phyloP scores from a whole-genome alignment of 2,888 invertebrate genomes.

The Sarcophaga variegata region DNA sequence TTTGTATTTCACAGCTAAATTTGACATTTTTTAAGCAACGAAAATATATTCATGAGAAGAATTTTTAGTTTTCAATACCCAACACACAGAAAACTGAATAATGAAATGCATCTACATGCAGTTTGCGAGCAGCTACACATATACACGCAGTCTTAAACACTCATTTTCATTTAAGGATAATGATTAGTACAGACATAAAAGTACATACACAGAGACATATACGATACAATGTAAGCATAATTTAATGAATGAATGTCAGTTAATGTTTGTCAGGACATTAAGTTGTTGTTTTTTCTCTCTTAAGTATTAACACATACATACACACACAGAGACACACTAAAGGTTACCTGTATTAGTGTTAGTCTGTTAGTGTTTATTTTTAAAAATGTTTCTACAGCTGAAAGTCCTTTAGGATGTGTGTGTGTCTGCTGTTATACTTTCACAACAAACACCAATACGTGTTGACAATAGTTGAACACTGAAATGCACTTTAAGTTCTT shows the following conservation, averaged over 20 bases:
- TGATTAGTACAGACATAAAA: neutral
- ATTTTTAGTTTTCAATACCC: no score
- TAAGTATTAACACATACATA: neutral
- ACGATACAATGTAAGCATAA: no score
- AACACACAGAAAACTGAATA: no score
- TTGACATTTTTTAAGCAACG: no score
- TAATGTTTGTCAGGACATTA: conserved; percentile 43
- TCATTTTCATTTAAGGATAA: conserved; percentile 21
- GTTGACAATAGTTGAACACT: conserved; percentile 29
- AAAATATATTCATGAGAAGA: no score
- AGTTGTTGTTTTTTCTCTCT: conserved; percentile 25
- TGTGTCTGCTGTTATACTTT: neutral
- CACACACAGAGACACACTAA: conserved; percentile 9
- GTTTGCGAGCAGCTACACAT: neutral
- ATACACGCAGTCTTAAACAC: neutral
- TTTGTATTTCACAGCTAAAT: no score
- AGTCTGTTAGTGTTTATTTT: neutral
- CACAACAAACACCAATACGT: conserved; percentile 3
- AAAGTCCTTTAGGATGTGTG: conserved; percentile 43
- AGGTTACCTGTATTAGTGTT: conserved; percentile 32
- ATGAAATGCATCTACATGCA: no score
- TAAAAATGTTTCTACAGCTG: neutral
- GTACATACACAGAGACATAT: neutral
- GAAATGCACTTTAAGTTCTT: conserved; percentile 50
- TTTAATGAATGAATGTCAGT: conserved; percentile 16